Evolutionary conservation across 2,888 invertebrate species (phyloP).

Genomic region (Dermolepida albohirtum): DNA sequence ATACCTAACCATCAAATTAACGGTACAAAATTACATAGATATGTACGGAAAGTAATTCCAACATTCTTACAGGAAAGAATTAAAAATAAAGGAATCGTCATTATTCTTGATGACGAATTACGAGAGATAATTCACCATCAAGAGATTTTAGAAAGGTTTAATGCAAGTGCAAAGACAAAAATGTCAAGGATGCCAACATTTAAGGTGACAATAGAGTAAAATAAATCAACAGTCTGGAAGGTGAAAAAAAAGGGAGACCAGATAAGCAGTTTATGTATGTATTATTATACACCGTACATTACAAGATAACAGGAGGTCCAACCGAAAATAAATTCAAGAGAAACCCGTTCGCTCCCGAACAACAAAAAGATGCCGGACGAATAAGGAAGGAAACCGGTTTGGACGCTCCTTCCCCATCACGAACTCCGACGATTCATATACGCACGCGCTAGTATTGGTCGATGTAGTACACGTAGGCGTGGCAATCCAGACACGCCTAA

Average conservation of each 20-base stretch:
- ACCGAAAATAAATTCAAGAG: slow-evolving; percentile 37
- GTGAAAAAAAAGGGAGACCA: slow-evolving; percentile 5
- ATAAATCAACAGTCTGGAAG: slow-evolving; percentile 9
- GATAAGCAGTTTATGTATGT: slow-evolving; percentile 33
- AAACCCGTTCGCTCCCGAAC: slow-evolving; percentile 12
- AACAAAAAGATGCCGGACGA: slow-evolving; percentile 37
- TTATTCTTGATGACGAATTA: no score
- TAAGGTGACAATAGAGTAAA: slow-evolving; percentile 21
- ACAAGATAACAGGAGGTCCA: slow-evolving; percentile 31
- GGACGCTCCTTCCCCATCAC: slow-evolving; percentile 9
- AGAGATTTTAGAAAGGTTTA: no score
- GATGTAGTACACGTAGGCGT: slow-evolving; percentile 21
- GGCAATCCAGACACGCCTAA: slow-evolving; percentile 20
- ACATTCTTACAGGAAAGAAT: no score
- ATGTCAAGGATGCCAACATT: slow-evolving; percentile 26
- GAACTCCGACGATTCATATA: slow-evolving; percentile 10
- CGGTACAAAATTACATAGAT: no score
- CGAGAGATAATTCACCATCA: no score
- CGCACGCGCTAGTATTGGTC: slow-evolving; percentile 36
- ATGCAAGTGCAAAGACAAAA: slow-evolving; percentile 8
- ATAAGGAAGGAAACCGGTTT: slow-evolving; percentile 37
- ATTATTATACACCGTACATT: slow-evolving; percentile 13
- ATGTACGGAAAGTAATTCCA: no score
- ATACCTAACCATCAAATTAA: no score
- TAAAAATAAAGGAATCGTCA: no score